phyloP scores from a whole-genome alignment of 2,888 invertebrate species.

The Parnassius orleans region DNA sequence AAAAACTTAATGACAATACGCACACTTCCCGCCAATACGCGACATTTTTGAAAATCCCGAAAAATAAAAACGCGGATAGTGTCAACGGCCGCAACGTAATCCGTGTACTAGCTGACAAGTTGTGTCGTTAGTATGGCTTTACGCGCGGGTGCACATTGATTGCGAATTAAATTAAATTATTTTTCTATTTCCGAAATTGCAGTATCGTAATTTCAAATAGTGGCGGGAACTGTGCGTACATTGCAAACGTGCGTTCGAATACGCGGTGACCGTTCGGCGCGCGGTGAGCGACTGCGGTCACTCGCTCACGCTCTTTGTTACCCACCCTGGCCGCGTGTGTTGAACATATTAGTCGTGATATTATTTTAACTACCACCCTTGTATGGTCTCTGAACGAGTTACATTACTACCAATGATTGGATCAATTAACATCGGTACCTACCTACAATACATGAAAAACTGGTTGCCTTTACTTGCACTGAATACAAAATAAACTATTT shows the following conservation, averaged over 20 bases:
- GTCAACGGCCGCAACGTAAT: slow-evolving; percentile 73
- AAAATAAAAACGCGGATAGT: slow-evolving; percentile 51
- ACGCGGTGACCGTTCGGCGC: slow-evolving; percentile 70
- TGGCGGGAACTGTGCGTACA: slow-evolving; percentile 74
- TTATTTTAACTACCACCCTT: slow-evolving; percentile 49
- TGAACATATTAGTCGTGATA: slow-evolving; percentile 65
- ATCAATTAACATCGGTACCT: slow-evolving; percentile 39
- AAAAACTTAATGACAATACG: slow-evolving; percentile 49
- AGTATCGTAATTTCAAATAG: slow-evolving; percentile 60
- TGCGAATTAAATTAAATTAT: slow-evolving; percentile 56
- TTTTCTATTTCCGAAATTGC: slow-evolving; percentile 46
- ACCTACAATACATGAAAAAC: slow-evolving; percentile 14
- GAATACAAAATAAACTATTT: slow-evolving; percentile 43
- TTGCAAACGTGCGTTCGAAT: slow-evolving; percentile 63
- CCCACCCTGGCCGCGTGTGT: slow-evolving; percentile 65
- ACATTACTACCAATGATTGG: slow-evolving; percentile 34
- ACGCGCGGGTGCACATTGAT: slow-evolving; percentile 66
- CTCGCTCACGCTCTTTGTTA: slow-evolving; percentile 54
- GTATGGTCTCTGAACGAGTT: slow-evolving; percentile 39
- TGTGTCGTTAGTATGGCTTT: slow-evolving; percentile 58
- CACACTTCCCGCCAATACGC: slow-evolving; percentile 65
- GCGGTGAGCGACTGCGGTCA: slow-evolving; percentile 72
- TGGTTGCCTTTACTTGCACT: slow-evolving; percentile 22
- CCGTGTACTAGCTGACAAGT: slow-evolving; percentile 60
- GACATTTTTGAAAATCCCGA: slow-evolving; percentile 51